Evolutionary conservation across 2,888 invertebrate species (phyloP), one percentile per base, ranked within the genome.

Genomic region (Caenorhabditis sinica): DNA sequence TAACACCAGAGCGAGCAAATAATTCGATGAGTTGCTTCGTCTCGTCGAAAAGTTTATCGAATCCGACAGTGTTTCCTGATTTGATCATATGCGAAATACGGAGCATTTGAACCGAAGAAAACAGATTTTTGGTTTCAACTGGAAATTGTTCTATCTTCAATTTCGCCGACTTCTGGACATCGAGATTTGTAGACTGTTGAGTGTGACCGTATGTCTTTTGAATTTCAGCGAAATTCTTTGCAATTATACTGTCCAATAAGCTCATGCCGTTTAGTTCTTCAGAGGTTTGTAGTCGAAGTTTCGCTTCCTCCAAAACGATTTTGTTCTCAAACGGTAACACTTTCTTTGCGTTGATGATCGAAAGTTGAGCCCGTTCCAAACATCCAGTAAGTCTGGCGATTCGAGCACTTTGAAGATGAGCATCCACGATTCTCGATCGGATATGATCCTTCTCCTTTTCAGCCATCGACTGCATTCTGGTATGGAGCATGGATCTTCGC

Each of bases 291-390:
- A 85, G 20, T 53, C 73, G 77, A 15, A 82, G 66, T 51, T 82
- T 81, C 5, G 85, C 85, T 28, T 85, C 85, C 63, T 85, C 85
- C 20, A 85, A n/a, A n/a, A 82, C 80, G 17, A 85, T 77, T 53
- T 60, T 58, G 20, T 85, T 85, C 45, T 79, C 63, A 25, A 66
- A 81, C 20, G 81, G 81, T 15, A 76, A 33, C 5, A 84, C 72
- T 56, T 81, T 81, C 20, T 81, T 76, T 17, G 84, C 84, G 33
- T 84, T 81, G 8, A 72, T 63, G 5, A 84, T 75, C 4, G 73
- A 68, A 1, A 81, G 30, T 33, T 68, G 73, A 1, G 84, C 80
- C 3, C 66, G 49, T 60, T 84, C 84, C 0, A 51, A 51, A 53
- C 84, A 84, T 73, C 84, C 84, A 5, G 75, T 61, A 8, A 81